Evolutionary conservation across 2,113 vertebrate species (phyloP).

Genomic region (Erinaceus europaeus): DNA sequence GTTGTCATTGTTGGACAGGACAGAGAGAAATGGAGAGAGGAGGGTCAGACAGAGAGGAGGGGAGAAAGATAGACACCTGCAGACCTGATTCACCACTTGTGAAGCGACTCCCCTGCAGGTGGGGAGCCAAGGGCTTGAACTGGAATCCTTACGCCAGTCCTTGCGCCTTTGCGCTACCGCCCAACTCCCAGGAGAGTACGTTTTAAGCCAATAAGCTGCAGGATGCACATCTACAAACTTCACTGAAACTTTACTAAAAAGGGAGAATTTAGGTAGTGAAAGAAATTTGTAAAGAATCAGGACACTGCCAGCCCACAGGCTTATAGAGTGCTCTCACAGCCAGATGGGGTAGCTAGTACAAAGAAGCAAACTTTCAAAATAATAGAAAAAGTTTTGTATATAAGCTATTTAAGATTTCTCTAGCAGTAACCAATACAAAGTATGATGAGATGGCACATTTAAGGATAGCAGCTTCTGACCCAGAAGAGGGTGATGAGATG

Average conservation of each 20-base stretch:
- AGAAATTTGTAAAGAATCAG: background rate
- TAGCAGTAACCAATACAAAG: conserved; percentile 61
- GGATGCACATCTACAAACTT: background rate
- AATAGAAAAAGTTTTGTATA: conserved; percentile 68
- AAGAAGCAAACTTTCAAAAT: conserved; percentile 67
- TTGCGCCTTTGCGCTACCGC: too few relatives aligned
- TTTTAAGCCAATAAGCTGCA: conserved; percentile 69
- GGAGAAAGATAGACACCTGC: too few relatives aligned
- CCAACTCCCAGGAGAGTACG: too few relatives aligned
- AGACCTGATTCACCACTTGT: too few relatives aligned
- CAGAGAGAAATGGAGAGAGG: too few relatives aligned
- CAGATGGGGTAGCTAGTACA: background rate
- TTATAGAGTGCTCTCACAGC: conserved; percentile 36
- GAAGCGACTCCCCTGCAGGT: too few relatives aligned
- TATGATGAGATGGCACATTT: conserved; percentile 71
- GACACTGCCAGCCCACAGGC: conserved; percentile 60
- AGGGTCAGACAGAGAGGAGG: too few relatives aligned
- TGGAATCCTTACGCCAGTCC: too few relatives aligned
- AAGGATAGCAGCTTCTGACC: conserved; percentile 70
- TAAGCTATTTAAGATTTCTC: conserved; percentile 70
- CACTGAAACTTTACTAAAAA: conserved; percentile 37
- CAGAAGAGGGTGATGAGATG: conserved; percentile 54
- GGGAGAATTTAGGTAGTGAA: background rate
- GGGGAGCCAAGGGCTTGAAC: too few relatives aligned
- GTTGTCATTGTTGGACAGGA: too few relatives aligned